Percentiles rank a stretch among this genome's conserved stretches.
These are phyloP conservation scores for Drosophila stalkeri DNA, from an alignment of 2,888 invertebrate genomes.

Conservation along the genomic window DNA sequence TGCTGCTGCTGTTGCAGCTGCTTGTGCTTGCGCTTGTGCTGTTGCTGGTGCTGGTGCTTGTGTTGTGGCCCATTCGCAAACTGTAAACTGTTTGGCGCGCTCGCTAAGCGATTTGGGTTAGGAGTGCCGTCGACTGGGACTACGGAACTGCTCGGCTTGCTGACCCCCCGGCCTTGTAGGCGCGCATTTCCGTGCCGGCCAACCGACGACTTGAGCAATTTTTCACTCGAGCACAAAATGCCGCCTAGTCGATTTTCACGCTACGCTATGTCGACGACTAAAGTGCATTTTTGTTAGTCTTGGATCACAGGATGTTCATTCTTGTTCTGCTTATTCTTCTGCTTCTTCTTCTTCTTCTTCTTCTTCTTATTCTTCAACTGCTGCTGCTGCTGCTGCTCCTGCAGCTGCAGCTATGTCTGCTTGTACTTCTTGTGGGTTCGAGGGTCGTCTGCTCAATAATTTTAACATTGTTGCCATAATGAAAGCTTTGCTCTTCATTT, in stretches of 20 bases:
- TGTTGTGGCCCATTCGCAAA: conserved; percentile 61
- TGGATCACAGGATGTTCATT: conserved; percentile 38
- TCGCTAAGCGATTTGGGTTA: conserved; percentile 79
- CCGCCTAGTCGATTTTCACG: conserved; percentile 72
- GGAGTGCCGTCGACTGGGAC: conserved; percentile 64
- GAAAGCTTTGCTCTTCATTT: conserved; percentile 84
- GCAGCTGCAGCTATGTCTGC: conserved; percentile 5
- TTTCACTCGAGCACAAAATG: conserved; percentile 72
- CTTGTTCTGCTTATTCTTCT: background rate
- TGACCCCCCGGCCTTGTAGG: conserved; percentile 42
- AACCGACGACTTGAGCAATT: conserved; percentile 64
- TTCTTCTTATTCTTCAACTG: background rate
- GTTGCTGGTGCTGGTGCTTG: background rate
- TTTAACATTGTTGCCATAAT: conserved; percentile 83
- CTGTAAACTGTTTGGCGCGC: conserved; percentile 77
- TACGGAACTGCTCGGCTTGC: conserved; percentile 26
- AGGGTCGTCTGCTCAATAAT: conserved; percentile 79
- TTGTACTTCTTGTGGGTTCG: conserved; percentile 23
- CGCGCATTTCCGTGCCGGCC: conserved; percentile 64
- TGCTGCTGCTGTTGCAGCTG: conserved; percentile 27
- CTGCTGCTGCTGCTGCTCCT: background rate
- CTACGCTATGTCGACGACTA: conserved; percentile 40
- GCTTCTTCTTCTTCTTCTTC: background rate
- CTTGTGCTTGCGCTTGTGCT: conserved; percentile 3
- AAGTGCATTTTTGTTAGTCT: conserved; percentile 65